Evolutionary conservation across 37 sponge, comb jelly and placozoan genomes (phyloP).

Genomic region (Hormiphora californensis): DNA sequence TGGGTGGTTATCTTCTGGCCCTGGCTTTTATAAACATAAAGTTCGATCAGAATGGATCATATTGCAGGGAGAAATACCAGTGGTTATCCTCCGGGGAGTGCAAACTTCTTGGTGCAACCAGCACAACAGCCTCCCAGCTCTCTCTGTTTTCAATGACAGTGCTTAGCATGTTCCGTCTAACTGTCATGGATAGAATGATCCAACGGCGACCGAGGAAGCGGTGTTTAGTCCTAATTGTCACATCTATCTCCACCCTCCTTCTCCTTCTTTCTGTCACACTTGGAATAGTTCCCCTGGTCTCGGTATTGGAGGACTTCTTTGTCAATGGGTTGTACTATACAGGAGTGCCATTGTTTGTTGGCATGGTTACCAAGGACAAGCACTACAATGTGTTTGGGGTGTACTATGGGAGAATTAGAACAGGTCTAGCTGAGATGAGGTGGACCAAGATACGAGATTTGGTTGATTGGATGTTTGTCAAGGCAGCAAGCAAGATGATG

Average conservation of each 20-base stretch:
- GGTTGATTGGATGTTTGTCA: neutral
- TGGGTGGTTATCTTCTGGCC: neutral
- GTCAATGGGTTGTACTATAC: neutral
- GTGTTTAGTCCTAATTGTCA: neutral
- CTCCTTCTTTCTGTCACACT: neutral
- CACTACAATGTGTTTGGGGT: neutral
- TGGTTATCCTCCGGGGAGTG: neutral
- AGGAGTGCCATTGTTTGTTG: neutral
- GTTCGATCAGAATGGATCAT: neutral
- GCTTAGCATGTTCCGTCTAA: neutral
- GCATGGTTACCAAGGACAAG: neutral
- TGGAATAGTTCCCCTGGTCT: neutral
- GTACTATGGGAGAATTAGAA: neutral
- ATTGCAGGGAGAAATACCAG: neutral
- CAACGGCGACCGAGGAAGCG: neutral
- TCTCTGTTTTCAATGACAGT: neutral
- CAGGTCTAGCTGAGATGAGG: neutral
- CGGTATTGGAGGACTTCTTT: neutral
- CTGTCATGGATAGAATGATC: neutral
- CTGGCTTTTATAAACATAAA: neutral
- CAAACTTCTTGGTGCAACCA: neutral
- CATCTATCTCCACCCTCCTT: neutral
- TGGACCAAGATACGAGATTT: neutral
- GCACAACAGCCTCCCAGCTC: neutral
- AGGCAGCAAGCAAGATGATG: no score